Evolutionary conservation across 2,888 invertebrate genomes (phyloP), one percentile per base, ranked within the genome.

Genomic region (Sericinus montela): DNA sequence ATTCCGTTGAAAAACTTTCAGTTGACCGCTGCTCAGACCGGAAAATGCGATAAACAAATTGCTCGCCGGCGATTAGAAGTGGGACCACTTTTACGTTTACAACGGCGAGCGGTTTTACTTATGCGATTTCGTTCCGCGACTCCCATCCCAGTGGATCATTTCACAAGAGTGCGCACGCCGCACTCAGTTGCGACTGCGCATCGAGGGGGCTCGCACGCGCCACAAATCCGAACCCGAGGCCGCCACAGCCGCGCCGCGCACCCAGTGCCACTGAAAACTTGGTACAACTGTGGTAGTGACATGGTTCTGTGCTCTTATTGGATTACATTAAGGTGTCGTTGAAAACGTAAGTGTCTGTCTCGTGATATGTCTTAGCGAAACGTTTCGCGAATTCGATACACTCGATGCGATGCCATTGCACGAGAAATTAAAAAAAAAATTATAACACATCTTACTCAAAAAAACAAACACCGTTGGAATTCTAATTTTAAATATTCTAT

Each of bases 221-320:
- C 44, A 34, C 48, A 35, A 45, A 32, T 67, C 69, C 69, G 70
- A 66, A 59, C 62, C 62, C 2, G 68, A 70, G 72, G 25, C 23
- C 38, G 68, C 58, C 56, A 58, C 60, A 45, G 35, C 53, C 56
- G 52, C 47, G 52, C 46, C 62, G 49, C 44, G 53, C 52, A 44
- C 39, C 49, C 46, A 51, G 56, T 59, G 58, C 50, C 47, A 52
- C 53, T 52, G 54, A 47, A 52, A 56, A 56, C 65, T 65, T 65
- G 34, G 72, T 63, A 68, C 73, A 66, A 57, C 67, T 77, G 86
- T 86, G 86, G 76, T 69, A 84, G 87, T 88, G 87, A 82, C 77
- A 86, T 87, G 85, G 72, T 85, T 85, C 66, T 78, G 87, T 88
- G 87, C 69, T 73, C 63, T 65, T 67, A 74, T 81, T 73, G 86